A percentile compares a stretch with the other conserved stretches of the same genome.
Evolutionary conservation across 2,888 invertebrate genomes (phyloP).

Genomic region (Schizaphis graminum): DNA sequence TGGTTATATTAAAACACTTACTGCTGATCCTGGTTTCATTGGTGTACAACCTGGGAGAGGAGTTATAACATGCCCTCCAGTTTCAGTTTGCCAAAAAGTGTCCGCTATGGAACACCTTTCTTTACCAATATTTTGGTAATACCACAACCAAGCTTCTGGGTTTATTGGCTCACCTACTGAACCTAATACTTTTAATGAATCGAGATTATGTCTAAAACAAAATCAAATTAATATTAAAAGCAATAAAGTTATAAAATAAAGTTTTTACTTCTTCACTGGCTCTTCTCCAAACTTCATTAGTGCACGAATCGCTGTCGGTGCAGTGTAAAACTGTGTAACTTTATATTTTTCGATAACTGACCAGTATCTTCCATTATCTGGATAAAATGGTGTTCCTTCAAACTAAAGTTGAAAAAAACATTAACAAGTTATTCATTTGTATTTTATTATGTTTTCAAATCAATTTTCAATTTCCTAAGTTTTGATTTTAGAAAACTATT

Average conservation of each 20-base stretch:
- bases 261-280: constrained; percentile 79
- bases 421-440: neutral
- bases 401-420: constrained; percentile 75
- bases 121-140: constrained; percentile 85
- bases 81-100: constrained; percentile 99
- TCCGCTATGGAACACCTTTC: constrained; percentile 93
- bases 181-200: constrained; percentile 84
- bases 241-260: neutral
- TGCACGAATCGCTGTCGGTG: constrained; percentile 96
- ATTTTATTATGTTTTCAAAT: neutral
- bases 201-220: constrained; percentile 76
- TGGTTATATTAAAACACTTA: constrained; percentile 73
- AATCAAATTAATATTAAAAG: neutral
- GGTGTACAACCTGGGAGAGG: constrained; percentile 96
- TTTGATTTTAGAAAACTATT: neutral
- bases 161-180: constrained; percentile 99
- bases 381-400: constrained; percentile 97
- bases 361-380: constrained; percentile 95
- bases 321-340: constrained; percentile 97
- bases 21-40: constrained; percentile 98
- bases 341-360: constrained; percentile 91
- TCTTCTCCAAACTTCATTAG: constrained; percentile 95
- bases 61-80: constrained; percentile 96
- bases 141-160: constrained; percentile 98
- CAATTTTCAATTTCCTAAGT: neutral